Percentiles rank a stretch among this genome's conserved stretches.
Conservation (phyloP, 2,888 invertebrate species). For the Beris morrisii region DNA sequence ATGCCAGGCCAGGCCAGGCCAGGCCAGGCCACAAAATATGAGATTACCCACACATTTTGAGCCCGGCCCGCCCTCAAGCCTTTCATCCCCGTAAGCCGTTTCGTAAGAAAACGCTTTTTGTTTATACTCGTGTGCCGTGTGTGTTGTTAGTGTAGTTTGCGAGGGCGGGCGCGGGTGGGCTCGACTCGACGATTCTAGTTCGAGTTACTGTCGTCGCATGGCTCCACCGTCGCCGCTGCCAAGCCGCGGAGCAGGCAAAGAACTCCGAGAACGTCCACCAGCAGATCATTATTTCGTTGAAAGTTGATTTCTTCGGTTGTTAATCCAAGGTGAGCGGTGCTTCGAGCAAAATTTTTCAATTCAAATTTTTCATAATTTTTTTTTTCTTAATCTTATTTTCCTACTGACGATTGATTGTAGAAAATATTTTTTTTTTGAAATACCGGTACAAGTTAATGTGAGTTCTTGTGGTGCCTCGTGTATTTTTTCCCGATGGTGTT, state of each 20-base stretch:
- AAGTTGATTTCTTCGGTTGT: conserved; percentile 57
- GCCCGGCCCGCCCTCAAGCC: no score
- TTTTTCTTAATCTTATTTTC: not conserved
- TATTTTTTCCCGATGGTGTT: no score
- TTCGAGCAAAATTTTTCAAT: conserved; percentile 12
- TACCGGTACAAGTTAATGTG: not conserved
- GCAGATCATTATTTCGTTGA: conserved; percentile 56
- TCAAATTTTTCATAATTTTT: conserved; percentile 5
- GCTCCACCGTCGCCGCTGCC: conserved; percentile 7
- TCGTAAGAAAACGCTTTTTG: no score
- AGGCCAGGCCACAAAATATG: not conserved
- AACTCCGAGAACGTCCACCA: conserved; percentile 32
- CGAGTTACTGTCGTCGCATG: not conserved
- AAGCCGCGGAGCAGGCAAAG: conserved; percentile 15
- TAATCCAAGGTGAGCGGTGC: conserved; percentile 46
- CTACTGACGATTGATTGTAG: not conserved
- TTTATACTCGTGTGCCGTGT: not conserved
- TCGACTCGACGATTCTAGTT: not conserved
- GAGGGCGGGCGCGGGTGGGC: not conserved
- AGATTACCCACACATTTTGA: no score
- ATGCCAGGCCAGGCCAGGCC: not conserved
- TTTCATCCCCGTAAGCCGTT: no score
- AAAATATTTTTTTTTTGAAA: conserved; percentile 1
- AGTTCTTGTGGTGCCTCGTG: no score
- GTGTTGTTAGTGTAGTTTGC: conserved; percentile 8